These are phyloP conservation scores for Natrix natrix DNA, from an alignment of 2,797 vertebrate species.

Conservation along the genomic window DNA sequence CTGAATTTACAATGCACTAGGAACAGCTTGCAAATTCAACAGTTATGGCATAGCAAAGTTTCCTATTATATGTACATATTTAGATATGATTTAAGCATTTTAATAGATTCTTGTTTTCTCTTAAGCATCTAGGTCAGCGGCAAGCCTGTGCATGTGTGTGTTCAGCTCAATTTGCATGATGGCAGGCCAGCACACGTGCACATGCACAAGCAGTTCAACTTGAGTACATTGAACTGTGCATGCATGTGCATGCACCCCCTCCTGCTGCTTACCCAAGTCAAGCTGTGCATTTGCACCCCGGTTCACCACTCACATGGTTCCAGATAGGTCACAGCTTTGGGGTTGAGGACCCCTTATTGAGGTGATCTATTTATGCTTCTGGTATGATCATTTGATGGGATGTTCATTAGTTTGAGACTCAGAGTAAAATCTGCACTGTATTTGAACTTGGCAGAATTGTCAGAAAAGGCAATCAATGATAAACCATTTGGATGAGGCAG, in stretches of 20 bases:
- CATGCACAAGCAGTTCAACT: too few species aligned
- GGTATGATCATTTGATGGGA: background rate
- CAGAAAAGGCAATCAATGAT: background rate
- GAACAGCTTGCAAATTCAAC: background rate
- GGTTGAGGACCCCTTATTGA: too few species aligned
- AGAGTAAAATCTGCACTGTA: background rate
- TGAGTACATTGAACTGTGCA: too few species aligned
- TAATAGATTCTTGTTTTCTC: background rate
- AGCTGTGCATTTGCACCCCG: too few species aligned
- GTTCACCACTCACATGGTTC: too few species aligned
- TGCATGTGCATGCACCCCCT: rapidly evolving
- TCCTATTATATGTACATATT: background rate
- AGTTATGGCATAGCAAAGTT: background rate
- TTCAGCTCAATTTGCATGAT: too few species aligned
- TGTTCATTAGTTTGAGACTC: background rate
- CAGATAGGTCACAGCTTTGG: too few species aligned
- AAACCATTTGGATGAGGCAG: background rate
- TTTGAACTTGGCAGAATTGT: background rate
- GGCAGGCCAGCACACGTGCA: too few species aligned
- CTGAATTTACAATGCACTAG: background rate
- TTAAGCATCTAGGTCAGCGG: background rate
- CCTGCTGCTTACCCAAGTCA: too few species aligned
- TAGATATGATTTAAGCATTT: background rate
- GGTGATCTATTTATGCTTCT: background rate
- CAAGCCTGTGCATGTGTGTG: too few species aligned